phyloP scores from a whole-genome alignment of 2,113 vertebrate genomes.

The Falco punctatus region DNA sequence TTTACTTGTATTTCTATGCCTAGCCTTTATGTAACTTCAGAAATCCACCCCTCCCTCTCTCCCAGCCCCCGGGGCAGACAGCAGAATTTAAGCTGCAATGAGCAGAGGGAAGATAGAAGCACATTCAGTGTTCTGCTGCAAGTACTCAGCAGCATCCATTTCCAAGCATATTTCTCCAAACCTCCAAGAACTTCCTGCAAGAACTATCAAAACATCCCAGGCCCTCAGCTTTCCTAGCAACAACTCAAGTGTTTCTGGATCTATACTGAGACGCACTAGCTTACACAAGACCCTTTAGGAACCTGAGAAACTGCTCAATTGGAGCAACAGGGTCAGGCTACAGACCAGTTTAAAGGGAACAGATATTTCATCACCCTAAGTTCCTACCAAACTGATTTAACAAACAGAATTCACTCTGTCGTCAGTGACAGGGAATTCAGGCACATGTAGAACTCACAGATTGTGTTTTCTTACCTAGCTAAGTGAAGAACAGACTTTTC shows the following conservation, averaged over 20 bases:
- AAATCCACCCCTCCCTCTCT: neutral
- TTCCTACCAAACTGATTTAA: neutral
- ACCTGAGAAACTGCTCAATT: neutral
- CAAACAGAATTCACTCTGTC: neutral
- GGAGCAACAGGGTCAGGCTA: neutral
- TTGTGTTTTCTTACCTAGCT: constrained; percentile 79
- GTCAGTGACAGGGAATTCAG: neutral
- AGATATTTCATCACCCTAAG: neutral
- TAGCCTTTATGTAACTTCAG: neutral
- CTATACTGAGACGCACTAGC: neutral
- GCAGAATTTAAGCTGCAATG: neutral
- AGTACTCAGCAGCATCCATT: neutral
- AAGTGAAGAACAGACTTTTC: constrained; percentile 83
- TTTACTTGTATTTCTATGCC: neutral
- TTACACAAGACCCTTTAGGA: neutral
- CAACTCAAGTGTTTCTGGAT: neutral
- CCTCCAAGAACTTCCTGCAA: neutral
- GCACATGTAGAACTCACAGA: neutral
- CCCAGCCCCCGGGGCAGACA: neutral
- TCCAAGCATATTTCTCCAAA: neutral
- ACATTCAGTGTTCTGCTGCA: neutral
- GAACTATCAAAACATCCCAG: neutral
- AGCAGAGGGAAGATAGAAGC: neutral
- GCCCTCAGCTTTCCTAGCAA: neutral
- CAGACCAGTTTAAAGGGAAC: neutral